Base-by-base conservation (phyloP, 2,797 vertebrate genomes). In the Coendou prehensilis region DNA sequence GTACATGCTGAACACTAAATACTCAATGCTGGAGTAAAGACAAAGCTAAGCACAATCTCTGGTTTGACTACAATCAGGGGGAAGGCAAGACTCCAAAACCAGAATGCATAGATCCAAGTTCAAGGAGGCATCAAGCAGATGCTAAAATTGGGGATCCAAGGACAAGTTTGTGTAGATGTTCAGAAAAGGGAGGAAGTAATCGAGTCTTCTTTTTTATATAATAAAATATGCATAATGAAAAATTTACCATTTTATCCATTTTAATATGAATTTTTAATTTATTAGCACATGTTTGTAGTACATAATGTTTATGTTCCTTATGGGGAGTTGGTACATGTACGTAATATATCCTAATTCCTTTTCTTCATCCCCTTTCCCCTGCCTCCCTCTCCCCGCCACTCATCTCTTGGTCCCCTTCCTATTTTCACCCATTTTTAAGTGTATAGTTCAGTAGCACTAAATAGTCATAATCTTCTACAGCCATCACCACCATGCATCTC, bases 51-150 rank as follows among this genome's bases (percentile, higher is more conserved):
- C 20, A 61, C 61, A 54, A 37, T 15, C 45, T 50, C 79, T 10
- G 18, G 26, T 1, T 6, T 23, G 47, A n/a, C 54, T 0, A 0
- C 26, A 10, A 0, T 30, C 80, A 33, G 23, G 18, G 23, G 15
- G 82, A n/a, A 71, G 8, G 41, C 54, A 59, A 28, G 18, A 22
- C 28, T 61, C 59, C 61, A 64, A 37, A 33, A 3, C 17, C 57
- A 10, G 63, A 87, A 41, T 10, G 5, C 17, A 41, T 5, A 59
- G 75, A 41, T 59, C 61, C 4, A 4, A 23, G 13, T 33, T 61
- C 75, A 26, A 81, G 20, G 15, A 20, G 3, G 0, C 41, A 33
- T 88, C 3, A 9, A 71, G 13, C 8, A 5, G 0, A 14, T 59
- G 28, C 81, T 15, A 41, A 82, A 52, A 6, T 0, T 20, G 11